These are phyloP conservation scores for Amphipyra tragopoginis DNA, from an alignment of 2,888 invertebrate species.

Conservation along the genomic window DNA sequence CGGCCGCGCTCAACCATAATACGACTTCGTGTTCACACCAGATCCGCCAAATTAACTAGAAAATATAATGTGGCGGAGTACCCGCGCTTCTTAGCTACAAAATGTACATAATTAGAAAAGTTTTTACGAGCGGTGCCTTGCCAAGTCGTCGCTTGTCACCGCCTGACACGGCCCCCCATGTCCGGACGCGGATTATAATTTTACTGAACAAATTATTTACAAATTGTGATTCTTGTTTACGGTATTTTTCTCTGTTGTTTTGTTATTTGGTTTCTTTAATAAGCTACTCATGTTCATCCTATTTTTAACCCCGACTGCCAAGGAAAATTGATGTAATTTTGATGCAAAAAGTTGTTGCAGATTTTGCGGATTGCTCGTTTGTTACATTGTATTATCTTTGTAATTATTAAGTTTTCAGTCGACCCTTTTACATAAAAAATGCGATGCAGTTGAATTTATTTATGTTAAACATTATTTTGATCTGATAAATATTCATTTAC, in stretches of 20 bases:
- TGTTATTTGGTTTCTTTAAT: constrained; percentile 58
- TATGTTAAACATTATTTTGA: constrained; percentile 2
- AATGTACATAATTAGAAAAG: constrained; percentile 90
- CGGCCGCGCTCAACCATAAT: constrained; percentile 30
- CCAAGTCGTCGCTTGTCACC: constrained; percentile 84
- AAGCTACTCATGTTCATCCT: constrained; percentile 41
- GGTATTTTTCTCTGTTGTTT: constrained; percentile 60
- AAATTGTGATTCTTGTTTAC: constrained; percentile 75
- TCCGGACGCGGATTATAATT: constrained; percentile 84
- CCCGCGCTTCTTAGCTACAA: constrained; percentile 82
- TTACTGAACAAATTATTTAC: constrained; percentile 83
- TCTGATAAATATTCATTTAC: constrained; percentile 7
- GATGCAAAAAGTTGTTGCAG: constrained; percentile 24
- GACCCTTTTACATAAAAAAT: background rate
- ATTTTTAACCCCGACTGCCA: constrained; percentile 22
- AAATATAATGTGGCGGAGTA: constrained; percentile 83
- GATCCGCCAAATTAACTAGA: constrained; percentile 84
- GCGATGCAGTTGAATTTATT: background rate
- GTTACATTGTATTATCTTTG: constrained; percentile 14
- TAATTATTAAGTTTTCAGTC: constrained; percentile 6
- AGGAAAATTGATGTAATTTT: constrained; percentile 16
- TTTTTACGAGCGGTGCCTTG: constrained; percentile 85
- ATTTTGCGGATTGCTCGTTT: constrained; percentile 27
- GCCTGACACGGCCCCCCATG: constrained; percentile 79
- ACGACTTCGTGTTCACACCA: constrained; percentile 71